A percentile compares a stretch with the other conserved stretches of the same genome.
phyloP scores from a whole-genome alignment of 92 coral and sea anemone species.

The Nematostella vectensis region DNA sequence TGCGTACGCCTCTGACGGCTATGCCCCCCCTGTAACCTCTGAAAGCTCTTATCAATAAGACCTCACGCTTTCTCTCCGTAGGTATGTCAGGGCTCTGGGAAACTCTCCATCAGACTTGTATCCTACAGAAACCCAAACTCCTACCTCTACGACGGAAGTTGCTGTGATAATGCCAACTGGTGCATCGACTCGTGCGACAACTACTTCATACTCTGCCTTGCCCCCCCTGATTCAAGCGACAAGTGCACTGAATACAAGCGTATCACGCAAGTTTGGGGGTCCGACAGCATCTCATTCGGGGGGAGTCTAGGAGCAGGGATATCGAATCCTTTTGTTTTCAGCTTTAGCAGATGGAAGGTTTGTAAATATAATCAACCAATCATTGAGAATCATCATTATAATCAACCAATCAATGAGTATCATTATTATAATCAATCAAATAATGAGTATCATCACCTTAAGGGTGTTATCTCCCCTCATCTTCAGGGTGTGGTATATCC shows the following conservation, averaged over 20 bases:
- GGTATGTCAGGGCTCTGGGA: conserved; percentile 36
- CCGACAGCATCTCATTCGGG: conserved; percentile 32
- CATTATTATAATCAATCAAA: too few species aligned
- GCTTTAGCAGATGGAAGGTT: conserved; percentile 47
- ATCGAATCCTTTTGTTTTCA: conserved; percentile 37
- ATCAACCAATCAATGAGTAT: too few species aligned
- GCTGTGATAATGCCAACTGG: conserved; percentile 35
- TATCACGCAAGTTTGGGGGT: conserved; percentile 36
- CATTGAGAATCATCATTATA: neutral
- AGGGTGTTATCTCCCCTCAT: too few species aligned
- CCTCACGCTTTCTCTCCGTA: too few species aligned
- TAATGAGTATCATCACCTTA: too few species aligned
- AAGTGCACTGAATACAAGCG: conserved; percentile 35
- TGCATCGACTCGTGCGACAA: conserved; percentile 55
- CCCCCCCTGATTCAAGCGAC: conserved; percentile 15
- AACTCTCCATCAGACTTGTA: conserved; percentile 36
- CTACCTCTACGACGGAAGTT: conserved; percentile 23
- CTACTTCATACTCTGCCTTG: conserved; percentile 44
- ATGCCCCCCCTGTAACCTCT: too few species aligned
- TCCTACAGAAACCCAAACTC: conserved; percentile 38
- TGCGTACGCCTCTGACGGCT: too few species aligned
- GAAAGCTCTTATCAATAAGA: too few species aligned
- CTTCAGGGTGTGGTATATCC: too few species aligned
- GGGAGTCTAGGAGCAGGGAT: conserved; percentile 46
- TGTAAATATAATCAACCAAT: too few species aligned